A percentile compares a stretch with the other conserved stretches of the same genome.
Evolutionary conservation across 2,113 vertebrate genomes (phyloP).

Genomic region (Misgurnus mizolepis): DNA sequence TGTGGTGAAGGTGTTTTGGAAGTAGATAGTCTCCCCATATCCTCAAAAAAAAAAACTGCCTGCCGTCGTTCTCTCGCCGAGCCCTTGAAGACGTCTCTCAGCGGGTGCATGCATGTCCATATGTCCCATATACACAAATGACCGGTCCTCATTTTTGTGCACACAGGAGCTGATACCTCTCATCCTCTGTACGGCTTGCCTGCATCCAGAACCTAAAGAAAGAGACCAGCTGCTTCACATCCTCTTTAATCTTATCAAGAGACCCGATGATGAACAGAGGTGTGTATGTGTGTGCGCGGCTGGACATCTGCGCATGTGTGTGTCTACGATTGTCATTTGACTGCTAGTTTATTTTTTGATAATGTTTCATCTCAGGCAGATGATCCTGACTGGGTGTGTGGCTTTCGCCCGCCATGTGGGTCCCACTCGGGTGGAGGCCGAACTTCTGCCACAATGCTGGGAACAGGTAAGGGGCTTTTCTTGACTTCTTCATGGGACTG

Average conservation of each 20-base stretch:
- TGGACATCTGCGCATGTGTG: constrained; percentile 57
- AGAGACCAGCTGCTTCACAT: constrained; percentile 98
- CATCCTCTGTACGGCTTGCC: constrained; percentile 95
- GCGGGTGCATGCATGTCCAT: constrained; percentile 31
- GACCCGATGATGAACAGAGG: constrained; percentile 98
- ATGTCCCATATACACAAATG: background rate
- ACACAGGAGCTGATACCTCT: constrained; percentile 92
- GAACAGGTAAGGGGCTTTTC: constrained; percentile 82
- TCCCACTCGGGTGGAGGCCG: constrained; percentile 94
- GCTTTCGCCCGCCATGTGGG: constrained; percentile 96
- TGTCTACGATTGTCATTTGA: background rate
- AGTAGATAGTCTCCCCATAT: background rate
- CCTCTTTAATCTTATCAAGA: constrained; percentile 98
- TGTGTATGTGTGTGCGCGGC: constrained; percentile 57
- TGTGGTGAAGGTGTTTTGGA: constrained; percentile 6
- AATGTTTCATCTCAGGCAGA: constrained; percentile 78
- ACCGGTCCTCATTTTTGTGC: constrained; percentile 48
- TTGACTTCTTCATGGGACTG: too few species aligned
- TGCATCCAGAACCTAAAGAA: constrained; percentile 96
- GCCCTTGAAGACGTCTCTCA: constrained; percentile 35
- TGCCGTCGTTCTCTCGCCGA: constrained; percentile 17
- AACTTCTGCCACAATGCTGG: constrained; percentile 97
- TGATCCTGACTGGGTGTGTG: constrained; percentile 97
- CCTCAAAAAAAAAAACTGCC: constrained; percentile 23
- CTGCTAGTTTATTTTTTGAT: constrained; percentile 8